Percentiles rank a stretch among this genome's conserved stretches.
phyloP scores from a whole-genome alignment of 1,140 invertebrate genomes.

The Formica selysi region DNA sequence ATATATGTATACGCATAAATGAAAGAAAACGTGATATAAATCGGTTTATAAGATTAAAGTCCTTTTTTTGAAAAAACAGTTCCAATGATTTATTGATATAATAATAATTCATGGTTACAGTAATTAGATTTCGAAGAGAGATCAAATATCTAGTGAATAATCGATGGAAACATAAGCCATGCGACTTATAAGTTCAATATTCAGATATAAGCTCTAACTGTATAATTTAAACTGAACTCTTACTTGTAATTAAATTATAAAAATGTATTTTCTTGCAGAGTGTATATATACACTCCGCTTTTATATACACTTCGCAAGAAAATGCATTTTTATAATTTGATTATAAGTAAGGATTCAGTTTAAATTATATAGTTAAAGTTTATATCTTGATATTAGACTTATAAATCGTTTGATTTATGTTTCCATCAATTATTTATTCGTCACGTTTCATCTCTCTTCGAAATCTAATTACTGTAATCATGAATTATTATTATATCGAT shows the following conservation, averaged over 20 bases:
- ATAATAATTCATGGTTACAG: constrained; percentile 46
- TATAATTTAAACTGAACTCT: constrained; percentile 23
- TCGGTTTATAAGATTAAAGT: neutral
- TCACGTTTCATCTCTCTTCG: neutral
- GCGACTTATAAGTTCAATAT: constrained; percentile 22
- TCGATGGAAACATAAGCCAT: constrained; percentile 25
- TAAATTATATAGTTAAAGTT: too few species aligned
- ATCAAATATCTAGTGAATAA: neutral
- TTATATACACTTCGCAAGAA: too few species aligned
- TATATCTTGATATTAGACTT: too few species aligned
- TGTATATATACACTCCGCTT: neutral
- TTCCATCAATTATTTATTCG: neutral
- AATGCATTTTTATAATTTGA: too few species aligned
- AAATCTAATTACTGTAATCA: constrained; percentile 45
- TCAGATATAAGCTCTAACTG: constrained; percentile 17
- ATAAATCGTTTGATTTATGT: constrained; percentile 29
- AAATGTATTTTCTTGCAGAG: neutral
- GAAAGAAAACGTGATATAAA: constrained; percentile 18
- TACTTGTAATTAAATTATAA: constrained; percentile 26
- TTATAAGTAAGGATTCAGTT: too few species aligned
- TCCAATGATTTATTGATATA: constrained; percentile 40
- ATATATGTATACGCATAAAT: neutral
- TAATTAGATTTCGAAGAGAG: constrained; percentile 33
- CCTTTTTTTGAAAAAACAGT: neutral
- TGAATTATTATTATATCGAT: constrained; percentile 29